A percentile compares a stretch with the other conserved stretches of the same genome.
phyloP scores from a whole-genome alignment of 64 coral and sea anemone species.

The Pachyseris speciosa region DNA sequence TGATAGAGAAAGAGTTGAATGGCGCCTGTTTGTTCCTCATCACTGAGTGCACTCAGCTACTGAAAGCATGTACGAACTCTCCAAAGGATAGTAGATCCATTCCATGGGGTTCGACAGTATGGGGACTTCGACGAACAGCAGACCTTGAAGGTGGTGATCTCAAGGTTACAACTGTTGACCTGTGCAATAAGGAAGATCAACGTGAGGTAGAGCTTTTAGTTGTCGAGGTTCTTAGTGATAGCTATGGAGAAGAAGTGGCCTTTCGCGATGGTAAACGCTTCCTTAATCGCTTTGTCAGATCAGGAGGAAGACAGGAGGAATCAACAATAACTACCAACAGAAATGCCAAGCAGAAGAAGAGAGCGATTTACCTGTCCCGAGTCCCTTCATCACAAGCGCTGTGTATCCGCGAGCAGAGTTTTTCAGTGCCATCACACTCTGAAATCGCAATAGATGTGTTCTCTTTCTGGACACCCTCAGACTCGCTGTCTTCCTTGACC shows the following conservation, averaged over 20 bases:
- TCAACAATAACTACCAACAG: neutral
- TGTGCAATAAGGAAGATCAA: neutral
- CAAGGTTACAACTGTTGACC: slow-evolving; percentile 26
- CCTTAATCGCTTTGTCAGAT: neutral
- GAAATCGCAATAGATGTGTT: neutral
- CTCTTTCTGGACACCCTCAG: neutral
- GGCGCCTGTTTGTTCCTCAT: slow-evolving; percentile 5
- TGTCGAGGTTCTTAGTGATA: neutral
- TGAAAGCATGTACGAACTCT: neutral
- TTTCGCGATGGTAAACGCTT: slow-evolving; percentile 8
- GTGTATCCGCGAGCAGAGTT: neutral
- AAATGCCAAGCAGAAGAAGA: neutral
- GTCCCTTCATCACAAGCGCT: neutral
- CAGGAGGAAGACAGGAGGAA: neutral
- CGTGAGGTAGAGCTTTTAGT: neutral
- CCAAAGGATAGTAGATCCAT: neutral
- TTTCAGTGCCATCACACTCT: neutral
- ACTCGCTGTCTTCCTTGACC: neutral
- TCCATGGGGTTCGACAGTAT: slow-evolving; percentile 50
- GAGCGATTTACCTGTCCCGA: neutral
- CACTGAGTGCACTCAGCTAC: neutral
- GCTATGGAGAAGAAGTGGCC: slow-evolving; percentile 21
- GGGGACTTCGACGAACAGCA: slow-evolving; percentile 50
- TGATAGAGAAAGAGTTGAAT: neutral
- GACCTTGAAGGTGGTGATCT: neutral